These are phyloP conservation scores for Elachura formosa DNA, from an alignment of 2,113 vertebrate species.

Conservation along the genomic window DNA sequence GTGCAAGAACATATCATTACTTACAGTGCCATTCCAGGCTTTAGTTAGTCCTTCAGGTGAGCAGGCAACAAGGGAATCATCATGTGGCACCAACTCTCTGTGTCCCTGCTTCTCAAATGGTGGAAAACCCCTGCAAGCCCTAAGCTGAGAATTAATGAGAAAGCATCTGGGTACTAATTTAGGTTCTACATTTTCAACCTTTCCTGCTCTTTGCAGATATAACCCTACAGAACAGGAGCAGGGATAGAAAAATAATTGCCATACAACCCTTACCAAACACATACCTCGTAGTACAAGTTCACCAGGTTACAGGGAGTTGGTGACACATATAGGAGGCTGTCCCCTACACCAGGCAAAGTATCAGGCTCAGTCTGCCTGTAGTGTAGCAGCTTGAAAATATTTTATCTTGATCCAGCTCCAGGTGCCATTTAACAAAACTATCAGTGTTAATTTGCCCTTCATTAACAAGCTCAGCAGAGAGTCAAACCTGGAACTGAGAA, in stretches of 20 bases:
- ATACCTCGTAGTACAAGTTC: neutral
- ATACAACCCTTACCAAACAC: neutral
- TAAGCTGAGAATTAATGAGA: neutral
- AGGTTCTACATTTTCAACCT: neutral
- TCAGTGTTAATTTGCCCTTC: neutral
- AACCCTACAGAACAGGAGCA: neutral
- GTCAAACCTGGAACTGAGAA: neutral
- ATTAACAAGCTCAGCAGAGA: neutral
- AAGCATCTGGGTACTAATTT: neutral
- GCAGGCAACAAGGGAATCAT: neutral
- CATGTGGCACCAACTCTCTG: neutral
- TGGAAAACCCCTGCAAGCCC: neutral
- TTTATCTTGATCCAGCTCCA: neutral
- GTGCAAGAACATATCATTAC: conserved; percentile 23
- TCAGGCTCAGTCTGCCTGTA: neutral
- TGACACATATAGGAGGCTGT: neutral
- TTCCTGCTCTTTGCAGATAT: neutral
- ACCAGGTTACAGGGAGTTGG: neutral
- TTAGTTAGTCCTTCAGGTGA: neutral
- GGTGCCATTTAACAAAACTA: neutral
- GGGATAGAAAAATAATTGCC: neutral
- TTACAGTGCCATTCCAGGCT: neutral
- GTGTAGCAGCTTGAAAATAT: neutral
- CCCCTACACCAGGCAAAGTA: neutral
- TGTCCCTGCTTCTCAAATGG: neutral